phyloP scores from a whole-genome alignment of 37 sponge, comb jelly and placozoan genomes.

The Amphimedon queenslandica region DNA sequence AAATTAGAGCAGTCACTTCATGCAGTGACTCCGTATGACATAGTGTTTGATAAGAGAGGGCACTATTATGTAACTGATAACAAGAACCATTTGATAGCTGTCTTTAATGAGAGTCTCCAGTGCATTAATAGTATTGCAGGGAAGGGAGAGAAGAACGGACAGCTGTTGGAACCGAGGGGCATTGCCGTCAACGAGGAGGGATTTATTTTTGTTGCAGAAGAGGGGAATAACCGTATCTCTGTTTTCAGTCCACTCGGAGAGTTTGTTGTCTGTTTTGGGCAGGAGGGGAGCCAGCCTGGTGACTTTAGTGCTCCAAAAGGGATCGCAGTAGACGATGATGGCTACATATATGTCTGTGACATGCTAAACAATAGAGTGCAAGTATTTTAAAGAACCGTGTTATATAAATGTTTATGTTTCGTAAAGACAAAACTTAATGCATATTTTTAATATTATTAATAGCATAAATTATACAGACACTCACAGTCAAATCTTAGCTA shows the following conservation, averaged over 20 bases:
- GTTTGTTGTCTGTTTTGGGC: conserved; percentile 12
- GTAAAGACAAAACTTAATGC: too few species aligned
- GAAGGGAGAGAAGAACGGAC: not conserved
- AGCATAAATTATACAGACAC: too few species aligned
- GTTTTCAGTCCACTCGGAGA: conserved; percentile 13
- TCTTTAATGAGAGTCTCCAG: not conserved
- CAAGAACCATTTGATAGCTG: not conserved
- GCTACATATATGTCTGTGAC: conserved; percentile 40
- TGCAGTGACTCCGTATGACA: not conserved
- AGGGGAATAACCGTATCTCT: conserved; percentile 4
- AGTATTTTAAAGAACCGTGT: conserved; percentile 11
- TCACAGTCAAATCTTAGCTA: too few species aligned
- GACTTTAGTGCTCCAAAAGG: conserved; percentile 31
- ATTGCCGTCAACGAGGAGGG: conserved; percentile 14
- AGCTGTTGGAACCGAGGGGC: conserved; percentile 12
- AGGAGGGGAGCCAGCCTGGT: conserved; percentile 13
- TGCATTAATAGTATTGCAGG: conserved; percentile 7
- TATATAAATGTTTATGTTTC: not conserved
- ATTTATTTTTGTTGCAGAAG: conserved; percentile 22
- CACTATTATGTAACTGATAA: not conserved
- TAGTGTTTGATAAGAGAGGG: not conserved
- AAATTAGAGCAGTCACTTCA: not conserved
- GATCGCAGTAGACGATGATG: conserved; percentile 35
- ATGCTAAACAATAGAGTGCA: conserved; percentile 25
- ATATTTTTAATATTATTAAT: too few species aligned